phyloP scores from a whole-genome alignment of 2,113 vertebrate species.

The Toxotes jaculatrix region DNA sequence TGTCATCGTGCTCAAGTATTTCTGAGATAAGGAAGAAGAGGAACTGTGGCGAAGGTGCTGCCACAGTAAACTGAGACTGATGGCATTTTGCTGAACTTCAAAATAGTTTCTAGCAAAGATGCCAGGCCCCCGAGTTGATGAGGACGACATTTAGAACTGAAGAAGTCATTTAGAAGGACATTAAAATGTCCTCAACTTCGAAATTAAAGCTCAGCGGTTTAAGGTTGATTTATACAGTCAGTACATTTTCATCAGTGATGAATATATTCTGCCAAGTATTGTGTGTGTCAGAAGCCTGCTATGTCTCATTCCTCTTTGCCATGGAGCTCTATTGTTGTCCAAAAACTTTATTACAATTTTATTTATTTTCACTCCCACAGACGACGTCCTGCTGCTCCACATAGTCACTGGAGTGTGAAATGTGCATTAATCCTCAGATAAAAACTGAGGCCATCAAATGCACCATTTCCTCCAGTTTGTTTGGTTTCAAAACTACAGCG shows the following conservation, averaged over 20 bases:
- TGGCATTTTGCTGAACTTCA: constrained; percentile 10
- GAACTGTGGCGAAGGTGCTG: not conserved
- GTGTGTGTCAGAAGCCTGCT: not conserved
- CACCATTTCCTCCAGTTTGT: not conserved
- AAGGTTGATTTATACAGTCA: not conserved
- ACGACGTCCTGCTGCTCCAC: not conserved
- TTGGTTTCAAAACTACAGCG: not conserved
- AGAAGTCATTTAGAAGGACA: not conserved
- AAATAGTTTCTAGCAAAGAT: not conserved
- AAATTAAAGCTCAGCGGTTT: constrained; percentile 6
- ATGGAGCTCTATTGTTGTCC: not conserved
- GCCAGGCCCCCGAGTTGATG: not conserved
- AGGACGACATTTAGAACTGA: not conserved
- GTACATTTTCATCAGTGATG: too few relatives aligned
- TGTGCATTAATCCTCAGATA: not conserved
- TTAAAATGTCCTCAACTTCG: not conserved
- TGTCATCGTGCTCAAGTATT: not conserved
- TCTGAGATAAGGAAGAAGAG: not conserved
- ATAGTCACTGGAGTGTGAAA: not conserved
- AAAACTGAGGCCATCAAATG: not conserved
- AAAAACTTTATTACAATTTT: not conserved
- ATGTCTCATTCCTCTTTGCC: not conserved
- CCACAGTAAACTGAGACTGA: not conserved
- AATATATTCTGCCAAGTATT: not conserved
- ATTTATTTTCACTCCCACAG: not conserved